phyloP scores from a whole-genome alignment of 2,113 vertebrate genomes.

The Glaucidium brasilianum region DNA sequence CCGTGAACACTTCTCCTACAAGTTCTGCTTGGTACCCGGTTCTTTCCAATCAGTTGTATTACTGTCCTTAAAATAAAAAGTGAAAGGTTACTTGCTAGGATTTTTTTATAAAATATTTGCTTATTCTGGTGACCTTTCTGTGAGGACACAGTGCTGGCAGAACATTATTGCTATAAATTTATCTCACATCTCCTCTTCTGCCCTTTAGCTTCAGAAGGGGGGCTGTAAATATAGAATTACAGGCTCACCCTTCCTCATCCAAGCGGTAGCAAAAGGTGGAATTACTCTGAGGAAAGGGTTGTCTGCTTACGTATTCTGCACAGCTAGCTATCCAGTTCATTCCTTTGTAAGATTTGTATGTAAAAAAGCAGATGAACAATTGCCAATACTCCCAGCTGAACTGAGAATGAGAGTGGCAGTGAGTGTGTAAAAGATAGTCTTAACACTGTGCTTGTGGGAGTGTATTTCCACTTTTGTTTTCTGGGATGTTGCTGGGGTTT shows the following conservation, averaged over 20 bases:
- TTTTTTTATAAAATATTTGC: background rate
- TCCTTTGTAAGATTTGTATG: background rate
- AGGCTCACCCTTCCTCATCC: background rate
- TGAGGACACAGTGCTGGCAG: background rate
- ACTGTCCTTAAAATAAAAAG: background rate
- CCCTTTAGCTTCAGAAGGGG: background rate
- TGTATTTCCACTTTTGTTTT: background rate
- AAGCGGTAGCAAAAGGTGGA: background rate
- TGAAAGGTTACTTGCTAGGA: background rate
- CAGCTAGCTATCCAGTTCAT: background rate
- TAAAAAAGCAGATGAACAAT: background rate
- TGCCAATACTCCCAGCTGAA: background rate
- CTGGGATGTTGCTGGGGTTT: background rate
- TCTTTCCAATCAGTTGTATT: background rate
- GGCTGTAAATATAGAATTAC: slow-evolving; percentile 1
- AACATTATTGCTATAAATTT: background rate
- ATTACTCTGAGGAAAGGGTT: background rate
- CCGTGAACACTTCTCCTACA: background rate
- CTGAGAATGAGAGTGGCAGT: background rate
- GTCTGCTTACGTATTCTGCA: background rate
- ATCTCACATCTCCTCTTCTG: background rate
- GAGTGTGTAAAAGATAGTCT: background rate
- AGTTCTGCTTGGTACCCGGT: background rate
- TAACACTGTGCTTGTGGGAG: background rate
- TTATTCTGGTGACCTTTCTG: background rate